Evolutionary conservation across 1,140 invertebrate species (phyloP).

Genomic region (Temnothorax longispinosus): DNA sequence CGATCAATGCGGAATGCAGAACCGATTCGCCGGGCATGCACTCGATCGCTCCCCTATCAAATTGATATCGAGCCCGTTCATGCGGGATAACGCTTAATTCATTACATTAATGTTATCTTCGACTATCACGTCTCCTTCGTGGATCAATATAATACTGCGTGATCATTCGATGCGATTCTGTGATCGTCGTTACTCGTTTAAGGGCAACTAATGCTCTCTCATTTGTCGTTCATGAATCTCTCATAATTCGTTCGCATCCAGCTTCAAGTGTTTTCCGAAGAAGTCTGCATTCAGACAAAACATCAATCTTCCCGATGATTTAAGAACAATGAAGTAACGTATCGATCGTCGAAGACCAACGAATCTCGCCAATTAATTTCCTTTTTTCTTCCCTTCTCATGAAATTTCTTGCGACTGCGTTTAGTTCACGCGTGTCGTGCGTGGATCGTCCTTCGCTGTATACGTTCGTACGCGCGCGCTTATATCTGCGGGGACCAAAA

Average conservation of each 20-base stretch:
- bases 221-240: background rate
- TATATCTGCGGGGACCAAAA: constrained; percentile 56
- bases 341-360: background rate
- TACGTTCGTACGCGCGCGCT: background rate
- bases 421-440: background rate
- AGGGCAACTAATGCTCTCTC: background rate
- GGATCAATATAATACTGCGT: background rate
- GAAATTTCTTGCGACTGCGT: background rate
- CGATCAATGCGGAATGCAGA: constrained; percentile 4
- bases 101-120: constrained; percentile 24
- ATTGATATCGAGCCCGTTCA: background rate
- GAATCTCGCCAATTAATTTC: background rate
- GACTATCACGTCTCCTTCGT: background rate
- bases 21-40: constrained; percentile 2
- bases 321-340: background rate
- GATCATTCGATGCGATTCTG: background rate
- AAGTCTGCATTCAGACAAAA: background rate
- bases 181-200: background rate
- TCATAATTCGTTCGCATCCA: background rate
- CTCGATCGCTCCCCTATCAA: constrained; percentile 1
- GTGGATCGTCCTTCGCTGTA: no score
- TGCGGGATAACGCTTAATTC: constrained; percentile 15
- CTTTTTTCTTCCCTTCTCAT: background rate
- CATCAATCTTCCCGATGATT: background rate
- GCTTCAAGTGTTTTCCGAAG: background rate